Base-by-base conservation (phyloP, 2,888 invertebrate genomes). In the Vannuccia rotundouncinata region DNA sequence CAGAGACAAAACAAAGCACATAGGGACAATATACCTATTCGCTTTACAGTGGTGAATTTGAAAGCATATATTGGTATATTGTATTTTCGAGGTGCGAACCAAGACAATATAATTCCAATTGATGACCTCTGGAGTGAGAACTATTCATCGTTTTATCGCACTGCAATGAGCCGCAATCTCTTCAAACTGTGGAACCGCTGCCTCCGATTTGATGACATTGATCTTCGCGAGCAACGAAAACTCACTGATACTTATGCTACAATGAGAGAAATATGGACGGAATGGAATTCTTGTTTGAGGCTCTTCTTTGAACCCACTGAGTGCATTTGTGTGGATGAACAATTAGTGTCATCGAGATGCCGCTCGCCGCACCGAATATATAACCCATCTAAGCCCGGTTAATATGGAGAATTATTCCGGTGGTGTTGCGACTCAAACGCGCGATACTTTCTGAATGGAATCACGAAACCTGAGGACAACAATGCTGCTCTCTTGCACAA, bases 301-400 rank as follows among this genome's bases (percentile, higher is more conserved):
- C 76, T 22, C 13, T 31, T 30, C 31, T 28, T 75, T 27, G 25
- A 75, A 31, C 25, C 76, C 13, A 75, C 30, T 31, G 76, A 29
- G 31, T 30, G 31, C n/a, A 75, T 75, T 75, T 75, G 2, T 75
- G 22, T 75, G 5, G 76, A 75, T 22, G 76, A 75, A 27, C 76
- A 75, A 31, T 75, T 75, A 29, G 31, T 75, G 10, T 10, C 29
- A 75, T 75, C 76, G 2, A 75, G 31, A 27, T 75, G 76, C 5
- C 10, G 76, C 10, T 75, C 31, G 10, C 76, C 76, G n/a, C 76
- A 75, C 28, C 10, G 29, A 30, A 75, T 31, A 2, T 75, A 75
- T 29, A 75, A 75, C 13, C 76, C 76, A 75, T 29, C 76, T 25
- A 75, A 75, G 28, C 76, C 76, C 17, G 76, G 76, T 31, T 25